Percentiles rank a stretch among this genome's conserved stretches.
Evolutionary conservation across 2,797 vertebrate genomes (phyloP).

Genomic region (Garrulus glandarius): DNA sequence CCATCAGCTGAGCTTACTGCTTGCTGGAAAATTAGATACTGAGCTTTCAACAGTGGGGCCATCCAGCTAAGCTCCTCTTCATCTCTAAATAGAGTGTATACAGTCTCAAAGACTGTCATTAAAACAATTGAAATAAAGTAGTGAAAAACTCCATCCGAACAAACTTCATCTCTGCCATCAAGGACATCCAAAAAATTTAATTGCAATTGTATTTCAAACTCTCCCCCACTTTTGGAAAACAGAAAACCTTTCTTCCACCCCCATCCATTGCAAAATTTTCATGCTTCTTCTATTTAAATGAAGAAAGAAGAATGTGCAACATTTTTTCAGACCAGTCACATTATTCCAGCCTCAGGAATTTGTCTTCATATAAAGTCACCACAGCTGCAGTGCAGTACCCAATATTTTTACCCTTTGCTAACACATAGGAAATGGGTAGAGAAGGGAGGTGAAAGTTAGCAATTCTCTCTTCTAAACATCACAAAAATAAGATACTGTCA

Average conservation of each 20-base stretch:
- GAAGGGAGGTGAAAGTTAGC: not conserved
- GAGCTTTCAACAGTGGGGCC: not conserved
- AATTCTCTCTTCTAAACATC: not conserved
- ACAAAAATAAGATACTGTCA: not conserved
- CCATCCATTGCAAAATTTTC: not conserved
- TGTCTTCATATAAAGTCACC: not conserved
- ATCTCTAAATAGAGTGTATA: not conserved
- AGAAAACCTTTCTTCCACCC: conserved; percentile 21
- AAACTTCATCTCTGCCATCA: not conserved
- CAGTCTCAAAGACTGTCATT: not conserved
- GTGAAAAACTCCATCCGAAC: not conserved
- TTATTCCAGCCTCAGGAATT: conserved; percentile 10
- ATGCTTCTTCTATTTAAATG: not conserved
- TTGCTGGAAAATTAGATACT: not conserved
- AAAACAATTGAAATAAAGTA: not conserved
- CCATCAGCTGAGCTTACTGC: not conserved
- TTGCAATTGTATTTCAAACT: not conserved
- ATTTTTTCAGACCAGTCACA: conserved; percentile 2
- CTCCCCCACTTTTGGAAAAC: not conserved
- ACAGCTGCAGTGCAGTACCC: not conserved
- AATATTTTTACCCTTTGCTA: not conserved
- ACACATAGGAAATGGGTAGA: not conserved
- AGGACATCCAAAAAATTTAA: not conserved
- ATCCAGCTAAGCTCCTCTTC: not conserved
- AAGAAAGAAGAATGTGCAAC: not conserved